Evolutionary conservation across 2,888 invertebrate species (phyloP), one percentile per base, ranked within the genome.

Genomic region (Pandemis heparana): DNA sequence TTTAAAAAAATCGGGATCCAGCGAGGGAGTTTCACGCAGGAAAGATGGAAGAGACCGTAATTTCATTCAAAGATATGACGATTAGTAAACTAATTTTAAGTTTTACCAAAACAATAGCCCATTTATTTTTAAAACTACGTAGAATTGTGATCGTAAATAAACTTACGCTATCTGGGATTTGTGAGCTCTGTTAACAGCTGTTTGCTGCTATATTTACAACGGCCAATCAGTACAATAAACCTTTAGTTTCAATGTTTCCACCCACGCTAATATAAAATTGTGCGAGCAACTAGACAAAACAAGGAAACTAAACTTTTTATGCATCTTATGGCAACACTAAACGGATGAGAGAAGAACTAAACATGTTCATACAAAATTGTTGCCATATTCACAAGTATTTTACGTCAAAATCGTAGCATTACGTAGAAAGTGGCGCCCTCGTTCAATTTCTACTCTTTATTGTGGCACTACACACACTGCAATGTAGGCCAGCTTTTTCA

Each of bases 141-240:
- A 56, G 70, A 64, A 70, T 18, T 46, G 64, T 38, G 51, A 16
- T 51, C 60, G 32, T 66, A 71, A 71, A 71, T 71, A 71, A 51
- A 61, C 51, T 32, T 70, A 61, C 60, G 18, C 51, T 48, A 71
- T 71, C 60, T 64, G 71, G 51, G 51, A 61, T 66, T 66, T 12
- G 41, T 56, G 43, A 32, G 23, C 10, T 62, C 38, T 59, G 18
- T 60, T 59, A 51, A 39, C 39, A 59, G 60, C 60, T 65, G 60
- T 43, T 61, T 32, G 61, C 32, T 32, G 41, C 14, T 53, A 48
- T 53, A 65, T 75, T 75, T 66, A 74, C 43, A 43, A 43, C 18
- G 10, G 7, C 18, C 43, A n/a, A 62, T 62, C 43, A 56, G 56
- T 23, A 62, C 62, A 62, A 18, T 41, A 62, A 62, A 18, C 62